Conservation (phyloP, 2,113 vertebrate species). For the Solenodon paradoxus region DNA sequence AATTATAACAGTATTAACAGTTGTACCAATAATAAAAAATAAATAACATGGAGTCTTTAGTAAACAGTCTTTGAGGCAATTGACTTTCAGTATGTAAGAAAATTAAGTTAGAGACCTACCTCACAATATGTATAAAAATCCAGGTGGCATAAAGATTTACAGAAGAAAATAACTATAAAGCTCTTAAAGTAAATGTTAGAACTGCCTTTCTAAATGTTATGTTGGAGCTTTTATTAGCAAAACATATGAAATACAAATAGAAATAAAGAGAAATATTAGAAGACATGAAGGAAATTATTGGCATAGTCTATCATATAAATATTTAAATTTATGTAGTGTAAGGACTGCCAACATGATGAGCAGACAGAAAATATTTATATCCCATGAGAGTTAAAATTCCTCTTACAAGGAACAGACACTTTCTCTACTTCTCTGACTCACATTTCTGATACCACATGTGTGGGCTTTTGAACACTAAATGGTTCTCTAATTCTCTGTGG, state of each 20-base stretch:
- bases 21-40: neutral
- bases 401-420: neutral
- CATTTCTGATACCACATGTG: neutral
- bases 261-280: neutral
- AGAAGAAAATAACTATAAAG: neutral
- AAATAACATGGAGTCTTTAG: too few relatives aligned
- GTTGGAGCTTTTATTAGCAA: neutral
- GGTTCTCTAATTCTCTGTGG: neutral
- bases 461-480: neutral
- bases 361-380: neutral
- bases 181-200: neutral
- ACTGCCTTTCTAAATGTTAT: neutral
- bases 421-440: neutral
- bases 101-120: neutral
- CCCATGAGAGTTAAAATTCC: neutral
- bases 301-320: neutral
- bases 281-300: neutral
- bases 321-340: neutral
- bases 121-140: neutral
- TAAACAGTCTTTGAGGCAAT: neutral
- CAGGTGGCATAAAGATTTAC: neutral
- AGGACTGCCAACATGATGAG: neutral
- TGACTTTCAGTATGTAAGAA: neutral
- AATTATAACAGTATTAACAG: rapidly evolving
- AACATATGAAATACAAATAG: neutral